Evolutionary conservation across 2,888 invertebrate genomes (phyloP), one percentile per base, ranked within the genome.

Genomic region (Andrena minutula): DNA sequence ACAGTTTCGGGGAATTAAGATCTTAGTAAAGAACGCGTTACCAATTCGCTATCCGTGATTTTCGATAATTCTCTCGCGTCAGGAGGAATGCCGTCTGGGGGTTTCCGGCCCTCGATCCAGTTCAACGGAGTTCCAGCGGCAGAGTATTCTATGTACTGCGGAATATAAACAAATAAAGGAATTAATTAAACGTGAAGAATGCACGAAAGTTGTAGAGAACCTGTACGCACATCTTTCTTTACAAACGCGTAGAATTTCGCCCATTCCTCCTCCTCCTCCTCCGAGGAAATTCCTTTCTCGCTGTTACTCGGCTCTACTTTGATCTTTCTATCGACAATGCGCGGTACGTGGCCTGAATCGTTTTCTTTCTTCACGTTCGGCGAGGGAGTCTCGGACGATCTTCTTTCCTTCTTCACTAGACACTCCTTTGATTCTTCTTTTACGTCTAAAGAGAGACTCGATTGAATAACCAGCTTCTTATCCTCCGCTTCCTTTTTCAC

Each of bases 31-130:
- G 23, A 5, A 32, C 5, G 16, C 0, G 4, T 82, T 85, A 92
- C 92, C 84, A 88, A 63, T 87, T 90, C 88, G 32, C 16, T 51
- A 1, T 85, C 83, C 10, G 63, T 84, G 12, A 83, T 77, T 20
- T 81, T 70, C 10, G 81, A 86, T 41, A 91, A 75, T 32, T 88
- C 87, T 51, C 88, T 90, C 1, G 89, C 90, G 35, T 89, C 81
- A 28, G 76, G 65, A 0, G 91, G 92, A 26, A 91, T 80, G 53
- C 88, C 89, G 32, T 88, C 74, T 23, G 72, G 65, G 2, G 90
- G 91, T 82, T 89, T 90, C 30, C 88, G 87, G 32, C 86, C 90
- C 10, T 91, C 89, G 69, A 92, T 86, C 92, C 92, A 91, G 69
- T 92, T 92, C 66, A 91, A 84, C 5, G 92, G 91, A 65, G 76